Evolutionary conservation across 2,888 invertebrate genomes (phyloP).

Genomic region (Drosophila sordidula): DNA sequence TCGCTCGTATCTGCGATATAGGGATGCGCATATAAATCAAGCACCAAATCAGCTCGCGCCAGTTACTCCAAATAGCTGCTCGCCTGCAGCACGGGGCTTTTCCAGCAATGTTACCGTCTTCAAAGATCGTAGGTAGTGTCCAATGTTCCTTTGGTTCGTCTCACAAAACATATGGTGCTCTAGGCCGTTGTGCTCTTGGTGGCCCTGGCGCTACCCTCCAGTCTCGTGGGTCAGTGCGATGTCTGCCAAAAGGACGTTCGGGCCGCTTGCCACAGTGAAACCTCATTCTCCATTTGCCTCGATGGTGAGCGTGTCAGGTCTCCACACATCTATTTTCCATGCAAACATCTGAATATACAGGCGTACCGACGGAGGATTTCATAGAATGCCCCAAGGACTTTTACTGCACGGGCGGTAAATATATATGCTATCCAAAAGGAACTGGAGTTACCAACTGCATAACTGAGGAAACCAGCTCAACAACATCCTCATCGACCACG

Average conservation of each 20-base stretch:
- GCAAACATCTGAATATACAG: slow-evolving; percentile 11
- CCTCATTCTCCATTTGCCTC: slow-evolving; percentile 43
- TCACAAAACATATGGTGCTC: background rate
- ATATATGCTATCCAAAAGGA: slow-evolving; percentile 38
- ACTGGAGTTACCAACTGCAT: slow-evolving; percentile 5
- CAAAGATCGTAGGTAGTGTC: slow-evolving; percentile 13
- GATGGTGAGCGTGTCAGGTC: slow-evolving; percentile 23
- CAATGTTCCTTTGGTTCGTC: background rate
- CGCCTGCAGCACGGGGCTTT: background rate
- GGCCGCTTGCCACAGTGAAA: slow-evolving; percentile 47
- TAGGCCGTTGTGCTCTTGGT: slow-evolving; percentile 17
- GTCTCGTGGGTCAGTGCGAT: slow-evolving; percentile 28
- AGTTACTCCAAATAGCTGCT: slow-evolving; percentile 4
- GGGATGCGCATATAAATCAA: slow-evolving; percentile 8
- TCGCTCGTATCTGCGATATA: slow-evolving; percentile 12
- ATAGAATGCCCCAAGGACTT: slow-evolving; percentile 40
- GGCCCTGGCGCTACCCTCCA: slow-evolving; percentile 2
- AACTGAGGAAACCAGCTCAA: background rate
- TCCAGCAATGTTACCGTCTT: slow-evolving; percentile 12
- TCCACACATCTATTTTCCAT: background rate
- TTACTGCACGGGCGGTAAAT: slow-evolving; percentile 36
- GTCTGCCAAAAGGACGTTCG: slow-evolving; percentile 31
- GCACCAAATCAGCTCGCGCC: background rate
- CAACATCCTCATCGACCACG: background rate
- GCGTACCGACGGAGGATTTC: slow-evolving; percentile 21